Evolutionary conservation across 2,888 invertebrate species (phyloP).

Genomic region (Diadegma fenestrale): DNA sequence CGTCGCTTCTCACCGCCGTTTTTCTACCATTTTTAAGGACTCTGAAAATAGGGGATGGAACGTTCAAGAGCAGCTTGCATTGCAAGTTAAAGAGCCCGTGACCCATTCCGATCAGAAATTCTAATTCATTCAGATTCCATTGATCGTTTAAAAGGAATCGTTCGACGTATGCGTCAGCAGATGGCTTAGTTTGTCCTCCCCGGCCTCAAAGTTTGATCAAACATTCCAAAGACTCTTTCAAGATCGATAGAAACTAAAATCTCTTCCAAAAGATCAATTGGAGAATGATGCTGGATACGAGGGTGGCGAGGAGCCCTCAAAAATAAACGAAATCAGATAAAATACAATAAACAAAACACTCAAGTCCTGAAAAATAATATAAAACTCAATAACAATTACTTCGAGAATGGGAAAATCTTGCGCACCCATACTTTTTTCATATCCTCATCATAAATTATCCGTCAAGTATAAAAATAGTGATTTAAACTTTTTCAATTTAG

Average conservation of each 20-base stretch:
- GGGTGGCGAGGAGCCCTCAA: not conserved
- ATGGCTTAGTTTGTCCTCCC: not conserved
- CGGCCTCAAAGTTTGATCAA: not conserved
- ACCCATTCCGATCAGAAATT: slow-evolving; percentile 56
- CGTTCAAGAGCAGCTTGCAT: slow-evolving; percentile 33
- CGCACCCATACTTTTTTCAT: not conserved
- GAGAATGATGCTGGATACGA: not conserved
- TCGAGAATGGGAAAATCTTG: not conserved
- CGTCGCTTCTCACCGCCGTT: slow-evolving; percentile 16
- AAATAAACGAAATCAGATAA: not conserved
- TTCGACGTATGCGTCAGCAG: not conserved
- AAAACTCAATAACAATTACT: too few species aligned
- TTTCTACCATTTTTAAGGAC: slow-evolving; percentile 12
- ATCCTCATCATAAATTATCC: slow-evolving; percentile 8
- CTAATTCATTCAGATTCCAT: slow-evolving; percentile 51
- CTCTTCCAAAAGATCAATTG: not conserved
- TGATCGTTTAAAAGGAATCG: slow-evolving; percentile 41
- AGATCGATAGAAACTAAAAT: not conserved
- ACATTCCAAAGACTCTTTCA: not conserved
- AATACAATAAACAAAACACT: not conserved
- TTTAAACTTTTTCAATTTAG: slow-evolving; percentile 24
- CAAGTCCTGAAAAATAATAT: not conserved
- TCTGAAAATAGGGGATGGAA: not conserved
- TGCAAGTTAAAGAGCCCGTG: slow-evolving; percentile 17
- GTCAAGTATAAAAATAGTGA: slow-evolving; percentile 5